phyloP scores from a whole-genome alignment of 1,140 invertebrate genomes.

The Mizuhopecten yessoensis region DNA sequence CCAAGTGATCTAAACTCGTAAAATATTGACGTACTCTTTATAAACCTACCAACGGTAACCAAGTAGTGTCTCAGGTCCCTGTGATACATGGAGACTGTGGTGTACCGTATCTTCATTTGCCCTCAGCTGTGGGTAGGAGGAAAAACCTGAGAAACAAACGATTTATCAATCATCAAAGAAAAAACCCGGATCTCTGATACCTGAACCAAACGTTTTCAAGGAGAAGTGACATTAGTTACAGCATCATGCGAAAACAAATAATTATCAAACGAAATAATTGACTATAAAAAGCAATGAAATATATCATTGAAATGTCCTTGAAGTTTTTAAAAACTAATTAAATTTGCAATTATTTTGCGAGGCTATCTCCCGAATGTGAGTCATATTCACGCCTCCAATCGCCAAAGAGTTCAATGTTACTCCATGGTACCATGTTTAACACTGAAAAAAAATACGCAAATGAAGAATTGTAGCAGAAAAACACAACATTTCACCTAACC shows the following conservation, averaged over 20 bases:
- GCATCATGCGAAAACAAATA: not conserved
- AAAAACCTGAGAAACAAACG: not conserved
- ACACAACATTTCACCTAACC: not conserved
- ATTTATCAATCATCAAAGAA: not conserved
- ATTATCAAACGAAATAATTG: conserved; percentile 17
- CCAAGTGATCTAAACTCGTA: no score
- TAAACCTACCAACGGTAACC: no score
- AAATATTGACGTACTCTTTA: no score
- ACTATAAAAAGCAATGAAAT: not conserved
- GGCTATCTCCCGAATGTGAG: not conserved
- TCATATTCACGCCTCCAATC: conserved; percentile 32
- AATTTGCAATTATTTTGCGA: not conserved
- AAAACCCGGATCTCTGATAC: not conserved
- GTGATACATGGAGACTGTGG: no score
- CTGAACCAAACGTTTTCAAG: not conserved
- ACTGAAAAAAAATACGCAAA: not conserved
- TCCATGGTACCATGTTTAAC: not conserved
- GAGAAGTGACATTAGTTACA: not conserved
- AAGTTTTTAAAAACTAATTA: not conserved
- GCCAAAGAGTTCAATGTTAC: not conserved
- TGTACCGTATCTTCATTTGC: not conserved
- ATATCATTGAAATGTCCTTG: conserved; percentile 19
- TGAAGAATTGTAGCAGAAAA: not conserved
- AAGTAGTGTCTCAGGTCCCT: no score
- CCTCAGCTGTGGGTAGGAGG: not conserved